Evolutionary conservation across 2,113 vertebrate genomes (phyloP).

Genomic region (Vulpes lagopus): DNA sequence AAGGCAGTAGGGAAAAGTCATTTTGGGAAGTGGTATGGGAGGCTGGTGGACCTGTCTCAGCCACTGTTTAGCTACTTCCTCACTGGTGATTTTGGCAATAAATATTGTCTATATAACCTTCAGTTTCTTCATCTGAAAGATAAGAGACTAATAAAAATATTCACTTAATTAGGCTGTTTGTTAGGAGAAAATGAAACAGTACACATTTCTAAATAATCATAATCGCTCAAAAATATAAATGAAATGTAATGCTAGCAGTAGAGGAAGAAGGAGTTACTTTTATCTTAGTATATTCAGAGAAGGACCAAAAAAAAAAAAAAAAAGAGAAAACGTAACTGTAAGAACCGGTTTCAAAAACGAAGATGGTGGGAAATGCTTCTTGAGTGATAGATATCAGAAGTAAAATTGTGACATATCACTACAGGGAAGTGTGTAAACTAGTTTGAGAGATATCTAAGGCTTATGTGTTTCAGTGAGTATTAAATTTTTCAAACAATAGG

Average conservation of each 20-base stretch:
- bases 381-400: background rate
- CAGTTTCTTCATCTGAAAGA: slow-evolving; percentile 29
- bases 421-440: background rate
- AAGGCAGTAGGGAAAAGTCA: background rate
- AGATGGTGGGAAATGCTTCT: background rate
- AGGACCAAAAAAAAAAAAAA: background rate
- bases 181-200: background rate
- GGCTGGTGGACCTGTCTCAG: background rate
- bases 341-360: background rate
- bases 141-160: background rate
- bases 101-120: background rate
- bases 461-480: background rate
- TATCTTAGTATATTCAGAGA: background rate
- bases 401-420: background rate
- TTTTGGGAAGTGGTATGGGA: background rate
- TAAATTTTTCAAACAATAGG: background rate
- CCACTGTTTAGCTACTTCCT: background rate
- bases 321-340: background rate
- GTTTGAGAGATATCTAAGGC: background rate
- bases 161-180: background rate
- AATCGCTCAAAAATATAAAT: background rate
- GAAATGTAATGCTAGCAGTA: background rate
- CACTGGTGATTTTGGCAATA: background rate
- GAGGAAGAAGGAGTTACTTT: background rate
- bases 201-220: background rate